Evolutionary conservation across 2,797 vertebrate genomes (phyloP).

Genomic region (Bradypus variegatus): DNA sequence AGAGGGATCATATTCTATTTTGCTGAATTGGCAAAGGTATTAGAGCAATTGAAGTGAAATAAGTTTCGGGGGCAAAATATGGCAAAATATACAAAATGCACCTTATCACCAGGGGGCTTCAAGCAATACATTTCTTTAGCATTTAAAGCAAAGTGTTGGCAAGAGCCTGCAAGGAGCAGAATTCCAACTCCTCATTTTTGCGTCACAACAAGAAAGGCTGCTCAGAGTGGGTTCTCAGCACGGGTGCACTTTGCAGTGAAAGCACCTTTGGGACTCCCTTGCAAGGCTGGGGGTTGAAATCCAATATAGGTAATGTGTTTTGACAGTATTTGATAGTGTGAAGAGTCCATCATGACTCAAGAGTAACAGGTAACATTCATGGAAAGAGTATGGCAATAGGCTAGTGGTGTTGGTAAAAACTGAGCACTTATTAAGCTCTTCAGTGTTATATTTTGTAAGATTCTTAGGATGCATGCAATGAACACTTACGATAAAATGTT

Average conservation of each 20-base stretch:
- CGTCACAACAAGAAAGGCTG: neutral
- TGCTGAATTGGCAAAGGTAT: fast-evolving
- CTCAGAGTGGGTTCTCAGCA: too few relatives aligned
- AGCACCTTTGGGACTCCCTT: too few relatives aligned
- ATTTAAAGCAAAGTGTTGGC: too few relatives aligned
- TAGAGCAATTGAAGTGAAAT: too few relatives aligned
- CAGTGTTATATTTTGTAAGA: fast-evolving
- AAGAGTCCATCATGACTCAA: fast-evolving
- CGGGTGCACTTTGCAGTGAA: neutral
- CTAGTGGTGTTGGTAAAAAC: neutral
- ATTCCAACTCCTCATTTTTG: too few relatives aligned
- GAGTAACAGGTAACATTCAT: fast-evolving
- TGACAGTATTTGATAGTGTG: too few relatives aligned
- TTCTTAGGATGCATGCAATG: neutral
- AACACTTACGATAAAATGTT: neutral
- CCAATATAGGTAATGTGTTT: neutral
- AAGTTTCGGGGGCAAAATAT: fast-evolving
- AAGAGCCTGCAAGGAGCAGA: too few relatives aligned
- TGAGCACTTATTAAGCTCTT: fast-evolving
- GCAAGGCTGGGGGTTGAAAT: fast-evolving
- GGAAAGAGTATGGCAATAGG: fast-evolving
- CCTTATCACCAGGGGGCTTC: fast-evolving
- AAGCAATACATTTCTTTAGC: neutral
- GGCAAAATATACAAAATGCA: fast-evolving
- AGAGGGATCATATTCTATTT: fast-evolving